These are phyloP conservation scores for Vicugna pacos DNA, from an alignment of 2,113 vertebrate species.

Conservation along the genomic window DNA sequence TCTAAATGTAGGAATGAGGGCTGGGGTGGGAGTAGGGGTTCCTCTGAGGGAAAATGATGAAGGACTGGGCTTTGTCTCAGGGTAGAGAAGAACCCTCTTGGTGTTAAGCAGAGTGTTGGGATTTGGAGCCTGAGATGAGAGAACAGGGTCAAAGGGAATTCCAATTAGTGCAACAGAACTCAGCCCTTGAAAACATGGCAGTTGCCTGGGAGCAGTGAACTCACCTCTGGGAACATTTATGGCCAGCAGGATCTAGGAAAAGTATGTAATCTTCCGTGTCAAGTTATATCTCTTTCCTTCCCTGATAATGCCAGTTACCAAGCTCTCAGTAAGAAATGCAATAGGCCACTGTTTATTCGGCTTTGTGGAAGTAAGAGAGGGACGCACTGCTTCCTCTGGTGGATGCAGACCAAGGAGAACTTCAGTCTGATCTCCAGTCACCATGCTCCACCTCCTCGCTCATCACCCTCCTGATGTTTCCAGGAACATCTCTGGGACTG, in stretches of 20 bases:
- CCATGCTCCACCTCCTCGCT: not conserved
- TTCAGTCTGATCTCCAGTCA: not conserved
- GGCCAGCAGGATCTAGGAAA: not conserved
- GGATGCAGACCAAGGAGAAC: not conserved
- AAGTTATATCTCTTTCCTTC: not conserved
- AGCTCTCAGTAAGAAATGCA: not conserved
- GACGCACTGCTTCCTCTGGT: not conserved
- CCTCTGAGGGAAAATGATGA: not conserved
- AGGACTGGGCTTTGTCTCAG: not conserved
- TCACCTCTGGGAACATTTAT: not conserved
- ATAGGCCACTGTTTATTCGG: not conserved
- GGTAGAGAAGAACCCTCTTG: not conserved
- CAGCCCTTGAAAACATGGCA: not conserved
- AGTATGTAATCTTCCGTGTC: not conserved
- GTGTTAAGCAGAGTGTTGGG: not conserved
- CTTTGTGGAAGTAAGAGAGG: not conserved
- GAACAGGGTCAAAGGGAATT: not conserved
- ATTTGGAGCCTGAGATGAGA: not conserved
- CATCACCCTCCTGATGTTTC: slow-evolving; percentile 32
- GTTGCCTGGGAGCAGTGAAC: too few relatives aligned
- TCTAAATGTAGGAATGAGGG: not conserved
- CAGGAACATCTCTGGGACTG: not conserved
- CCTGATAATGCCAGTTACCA: not conserved
- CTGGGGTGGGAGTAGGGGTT: rapidly evolving
- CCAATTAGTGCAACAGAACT: not conserved